These are phyloP conservation scores for Drosophila fuyamai DNA, from an alignment of 1,140 invertebrate genomes.

Conservation along the genomic window DNA sequence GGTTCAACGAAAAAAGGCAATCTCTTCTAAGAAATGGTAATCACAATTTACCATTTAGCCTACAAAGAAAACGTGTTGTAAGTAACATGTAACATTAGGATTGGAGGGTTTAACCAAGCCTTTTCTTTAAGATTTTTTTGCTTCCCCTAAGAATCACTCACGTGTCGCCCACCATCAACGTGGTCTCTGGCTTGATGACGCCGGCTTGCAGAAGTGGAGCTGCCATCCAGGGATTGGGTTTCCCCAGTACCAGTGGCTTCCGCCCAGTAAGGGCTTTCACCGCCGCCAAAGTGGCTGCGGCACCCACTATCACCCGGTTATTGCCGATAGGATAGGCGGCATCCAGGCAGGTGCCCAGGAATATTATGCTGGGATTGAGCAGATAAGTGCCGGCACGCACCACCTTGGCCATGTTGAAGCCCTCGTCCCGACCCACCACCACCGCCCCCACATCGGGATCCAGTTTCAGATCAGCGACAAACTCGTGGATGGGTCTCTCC, in stretches of 20 bases:
- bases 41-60: no score
- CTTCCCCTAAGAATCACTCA: constrained; percentile 15
- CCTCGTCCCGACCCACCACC: constrained; percentile 54
- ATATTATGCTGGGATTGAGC: constrained; percentile 26
- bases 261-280: constrained; percentile 37
- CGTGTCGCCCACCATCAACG: constrained; percentile 70
- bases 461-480: constrained; percentile 20
- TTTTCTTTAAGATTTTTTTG: background rate
- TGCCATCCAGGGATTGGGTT: constrained; percentile 65
- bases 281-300: constrained; percentile 54
- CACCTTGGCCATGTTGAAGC: constrained; percentile 46
- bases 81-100: no score
- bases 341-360: constrained; percentile 56
- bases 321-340: constrained; percentile 46
- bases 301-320: constrained; percentile 37
- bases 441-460: constrained; percentile 63
- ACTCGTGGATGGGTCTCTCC: constrained; percentile 15
- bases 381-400: constrained; percentile 42
- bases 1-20: no score
- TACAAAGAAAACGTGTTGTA: no score
- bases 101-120: background rate
- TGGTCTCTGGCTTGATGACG: constrained; percentile 51
- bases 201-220: background rate
- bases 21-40: no score
- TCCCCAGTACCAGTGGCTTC: constrained; percentile 56